Evolutionary conservation across 2,797 vertebrate species (phyloP), one percentile per base, ranked within the genome.

Genomic region (Takifugu rubripes): DNA sequence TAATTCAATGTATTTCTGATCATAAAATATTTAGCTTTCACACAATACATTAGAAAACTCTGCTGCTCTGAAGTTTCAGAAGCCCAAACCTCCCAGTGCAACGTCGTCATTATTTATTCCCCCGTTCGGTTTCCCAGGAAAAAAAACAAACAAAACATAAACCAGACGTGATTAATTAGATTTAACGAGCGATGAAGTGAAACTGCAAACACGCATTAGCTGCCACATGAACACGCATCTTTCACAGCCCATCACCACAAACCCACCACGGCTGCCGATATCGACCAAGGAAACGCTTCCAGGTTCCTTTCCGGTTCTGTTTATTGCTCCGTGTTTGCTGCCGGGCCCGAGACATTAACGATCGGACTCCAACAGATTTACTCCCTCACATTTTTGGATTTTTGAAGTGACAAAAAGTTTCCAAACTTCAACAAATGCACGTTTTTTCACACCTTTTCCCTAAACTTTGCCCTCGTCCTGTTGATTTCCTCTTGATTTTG

Each of bases 1-100:
- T 84, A 79, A 87, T 86, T 82, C 56, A 83, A 47, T 59, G 62
- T 59, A 66, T 63, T 61, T 64, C 66, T 59, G 54, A 43, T 74
- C 56, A 81, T 81, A 36, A 81, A 80, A 84, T 74, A 83, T 83
- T 81, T 74, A 31, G 59, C 77, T 84, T 78, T 70, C 48, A 50
- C 53, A 78, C 73, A 81, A 82, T 70, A 72, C 61, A 75, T 72
- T 50, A 61, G 47, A 68, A 58, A 61, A 46, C 12, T 56, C 62
- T 58, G 56, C 11, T 58, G 51, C 54, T 65, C 6, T 49, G 42
- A 62, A 40, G 70, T 67, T 71, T 59, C 52, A 49, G 52, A 17
- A 46, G 49, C 45, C 17, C 15, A 25, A 21, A 40, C 36, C 21
- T n/a, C 47, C 29, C 14, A 21, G 21, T 52, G 52, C 47, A 21